Base-by-base conservation (phyloP, 2,113 vertebrate species). In the Sminthopsis crassicaudata region DNA sequence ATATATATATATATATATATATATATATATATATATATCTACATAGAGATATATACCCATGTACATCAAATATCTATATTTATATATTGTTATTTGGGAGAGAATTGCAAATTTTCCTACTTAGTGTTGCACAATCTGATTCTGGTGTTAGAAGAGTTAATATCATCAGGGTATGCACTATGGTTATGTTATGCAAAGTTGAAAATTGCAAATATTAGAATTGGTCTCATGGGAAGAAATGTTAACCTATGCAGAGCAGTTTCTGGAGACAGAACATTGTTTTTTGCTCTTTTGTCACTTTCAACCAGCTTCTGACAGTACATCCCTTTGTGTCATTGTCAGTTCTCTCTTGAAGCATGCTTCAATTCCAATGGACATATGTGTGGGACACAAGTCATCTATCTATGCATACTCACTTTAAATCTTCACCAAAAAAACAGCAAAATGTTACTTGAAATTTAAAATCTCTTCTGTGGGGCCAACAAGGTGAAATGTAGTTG, bases 331-430 rank as follows among this genome's bases (percentile, higher is more conserved):
- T 91, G 26, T 93, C 27, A 53, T 60, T 27, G 94, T 90, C 14
- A 93, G 30, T 90, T 92, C 27, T 60, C 91, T 91, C 90, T 95
- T 89, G n/a, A 92, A 90, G 94, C 84, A 55, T 3, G 88, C 89
- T 91, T 54, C 46, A 91, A 42, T 93, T 91, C 90, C 27, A 95
- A 0, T 22, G 10, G 42, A 53, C 6, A 53, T 88, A 92, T 76
- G 57, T 52, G 90, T 50, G 36, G 16, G 67, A 84, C 6, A 42
- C 7, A 10, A 2, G 36, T 84, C 67, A 84, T 8, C 14, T 84
- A 42, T 84, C 36, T 84, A 23, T 84, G 67, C 36, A n/a, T 42
- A 84, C 16, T 8, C 36, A 84, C 36, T 42, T 84, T 84, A 42
- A 42, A 84, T 6, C 95, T 91, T 91, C 53, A 25, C 3, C 93